Percentiles rank a stretch among this genome's conserved stretches.
Evolutionary conservation across 2,888 invertebrate genomes (phyloP).

Genomic region (Epsilonema sp.): DNA sequence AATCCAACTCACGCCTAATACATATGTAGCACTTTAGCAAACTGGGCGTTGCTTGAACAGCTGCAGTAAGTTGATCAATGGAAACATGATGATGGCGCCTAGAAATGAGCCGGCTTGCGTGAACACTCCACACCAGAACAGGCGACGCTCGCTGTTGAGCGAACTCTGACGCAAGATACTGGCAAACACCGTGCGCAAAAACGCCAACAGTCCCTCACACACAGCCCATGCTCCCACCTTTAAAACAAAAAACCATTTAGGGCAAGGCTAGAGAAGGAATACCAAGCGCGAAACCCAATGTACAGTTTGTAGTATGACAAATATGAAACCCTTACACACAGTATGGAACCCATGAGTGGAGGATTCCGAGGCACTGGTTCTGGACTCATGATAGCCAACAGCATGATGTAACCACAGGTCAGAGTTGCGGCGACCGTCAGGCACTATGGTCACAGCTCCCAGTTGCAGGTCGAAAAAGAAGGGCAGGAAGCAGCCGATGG

Average conservation of each 20-base stretch:
- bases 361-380: no score
- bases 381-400: constrained; percentile 52
- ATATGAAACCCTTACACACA: no score
- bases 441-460: constrained; percentile 13
- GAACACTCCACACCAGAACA: constrained; percentile 28
- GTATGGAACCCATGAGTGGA: no score
- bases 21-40: no score
- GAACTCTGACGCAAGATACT: constrained; percentile 27
- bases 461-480: constrained; percentile 31
- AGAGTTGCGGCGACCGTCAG: constrained; percentile 32
- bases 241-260: no score
- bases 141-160: neutral
- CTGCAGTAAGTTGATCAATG: constrained; percentile 23
- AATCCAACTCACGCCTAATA: no score
- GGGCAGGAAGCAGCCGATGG: constrained; percentile 46
- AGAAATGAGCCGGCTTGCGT: constrained; percentile 29
- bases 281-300: no score
- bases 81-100: constrained; percentile 27
- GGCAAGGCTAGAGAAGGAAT: no score
- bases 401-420: constrained; percentile 46
- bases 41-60: no score
- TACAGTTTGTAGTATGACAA: no score
- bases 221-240: constrained; percentile 51
- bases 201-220: constrained; percentile 38
- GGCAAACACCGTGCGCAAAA: constrained; percentile 6